Base-by-base conservation (phyloP, 1,140 invertebrate genomes). In the Zaprionus taronus region DNA sequence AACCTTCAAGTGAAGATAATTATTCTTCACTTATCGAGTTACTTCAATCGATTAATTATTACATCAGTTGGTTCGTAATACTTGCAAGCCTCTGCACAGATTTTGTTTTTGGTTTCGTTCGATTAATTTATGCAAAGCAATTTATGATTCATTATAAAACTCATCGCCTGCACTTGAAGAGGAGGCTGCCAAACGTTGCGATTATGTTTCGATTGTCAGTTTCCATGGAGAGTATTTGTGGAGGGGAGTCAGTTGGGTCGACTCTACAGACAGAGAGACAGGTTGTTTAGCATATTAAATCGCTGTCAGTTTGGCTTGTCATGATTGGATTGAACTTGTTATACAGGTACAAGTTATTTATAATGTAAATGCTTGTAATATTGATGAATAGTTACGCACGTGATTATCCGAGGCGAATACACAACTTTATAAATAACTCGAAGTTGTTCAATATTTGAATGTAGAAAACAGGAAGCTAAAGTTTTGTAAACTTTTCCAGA, bases 201-300 rank as follows among this genome's bases (percentile, higher is more conserved):
- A 60, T 53, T 28, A 38, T 70, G n/a, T 49, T 68, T 49, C 36
- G n/a, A 69, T 28, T 44, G 38, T 12, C 24, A 22, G 9, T 67
- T 36, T 24, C 61, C 41, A 60, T 53, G 53, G 38, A 41, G 34
- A 60, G n/a, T 26, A 4, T 26, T 9, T n/a, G 14, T 31, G 15
- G 38, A 17, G 31, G 22, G 28, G 17, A 28, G 24, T 58, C 41
- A 53, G 63, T 41, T 57, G 28, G 63, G 41, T 28, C 38, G 41
- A n/a, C 15, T 44, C 41, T 17, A 47, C 3, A 17, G 41, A 47
- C n/a, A 47, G 41, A 47, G n/a, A 17, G 70, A 60, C 70, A 60
- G 63, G 56, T 73, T 74, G 34, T 44, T 63, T 74, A 61, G 72
- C 72, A 69, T 74, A 57, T 63, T 56, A 73, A 73, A 73, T 60